phyloP scores from a whole-genome alignment of 1,140 invertebrate species.

The Periplaneta americana region DNA sequence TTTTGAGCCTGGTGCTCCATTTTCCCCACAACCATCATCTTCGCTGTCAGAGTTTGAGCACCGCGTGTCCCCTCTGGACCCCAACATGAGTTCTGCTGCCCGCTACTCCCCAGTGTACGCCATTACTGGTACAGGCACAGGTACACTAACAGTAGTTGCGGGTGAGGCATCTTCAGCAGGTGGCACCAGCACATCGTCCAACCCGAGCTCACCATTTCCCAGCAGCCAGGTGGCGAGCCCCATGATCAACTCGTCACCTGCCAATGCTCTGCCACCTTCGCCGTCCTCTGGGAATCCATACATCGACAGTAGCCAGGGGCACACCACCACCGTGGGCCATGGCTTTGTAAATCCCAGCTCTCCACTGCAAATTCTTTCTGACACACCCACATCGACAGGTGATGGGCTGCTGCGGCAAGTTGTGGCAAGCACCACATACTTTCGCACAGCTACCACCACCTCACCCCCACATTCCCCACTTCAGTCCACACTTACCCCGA shows the following conservation, averaged over 20 bases:
- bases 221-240: not conserved
- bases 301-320: not conserved
- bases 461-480: slow-evolving; percentile 5
- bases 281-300: not conserved
- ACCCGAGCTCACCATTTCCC: not conserved
- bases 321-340: not conserved
- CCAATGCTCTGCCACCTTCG: not conserved
- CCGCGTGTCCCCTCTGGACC: slow-evolving; percentile 49
- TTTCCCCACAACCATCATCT: slow-evolving; percentile 38
- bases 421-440: not conserved
- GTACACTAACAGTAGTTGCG: not conserved
- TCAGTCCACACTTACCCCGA: not conserved
- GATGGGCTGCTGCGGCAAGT: not conserved
- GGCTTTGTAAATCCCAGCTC: not conserved
- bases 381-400: not conserved
- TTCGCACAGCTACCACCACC: not conserved
- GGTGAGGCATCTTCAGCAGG: not conserved
- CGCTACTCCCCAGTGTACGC: slow-evolving; percentile 45
- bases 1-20: slow-evolving; percentile 25
- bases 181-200: not conserved
- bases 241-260: not conserved
- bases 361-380: not conserved
- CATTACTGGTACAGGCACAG: not conserved
- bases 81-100: slow-evolving; percentile 51
- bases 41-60: slow-evolving; percentile 46